phyloP scores from a whole-genome alignment of 2,113 vertebrate species.

The Mugil cephalus region DNA sequence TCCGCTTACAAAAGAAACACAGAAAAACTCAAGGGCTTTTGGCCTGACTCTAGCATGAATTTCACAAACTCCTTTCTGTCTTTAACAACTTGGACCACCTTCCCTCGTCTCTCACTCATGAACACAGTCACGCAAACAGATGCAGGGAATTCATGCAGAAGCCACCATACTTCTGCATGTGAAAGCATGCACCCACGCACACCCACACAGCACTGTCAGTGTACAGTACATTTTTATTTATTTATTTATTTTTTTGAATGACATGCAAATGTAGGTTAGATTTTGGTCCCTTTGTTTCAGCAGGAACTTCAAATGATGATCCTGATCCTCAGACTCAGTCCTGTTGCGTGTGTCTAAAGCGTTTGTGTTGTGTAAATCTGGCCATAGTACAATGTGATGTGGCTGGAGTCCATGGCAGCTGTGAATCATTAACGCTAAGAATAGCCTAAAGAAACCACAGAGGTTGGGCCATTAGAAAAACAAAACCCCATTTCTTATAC shows the following conservation, averaged over 20 bases:
- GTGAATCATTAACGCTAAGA: constrained; percentile 51
- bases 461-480: constrained; percentile 45
- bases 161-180: constrained; percentile 44
- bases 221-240: constrained; percentile 35
- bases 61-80: constrained; percentile 37
- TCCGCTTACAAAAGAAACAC: constrained; percentile 66
- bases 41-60: constrained; percentile 45
- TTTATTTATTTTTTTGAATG: constrained; percentile 15
- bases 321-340: constrained; percentile 57
- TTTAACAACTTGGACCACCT: constrained; percentile 16
- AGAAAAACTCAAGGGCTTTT: constrained; percentile 49
- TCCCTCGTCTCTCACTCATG: neutral
- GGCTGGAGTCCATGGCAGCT: constrained; percentile 49
- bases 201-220: constrained; percentile 36
- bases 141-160: constrained; percentile 43
- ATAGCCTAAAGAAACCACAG: constrained; percentile 40
- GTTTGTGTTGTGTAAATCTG: constrained; percentile 41
- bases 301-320: constrained; percentile 55
- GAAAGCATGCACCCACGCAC: constrained; percentile 54
- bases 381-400: constrained; percentile 37
- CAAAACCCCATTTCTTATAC: constrained; percentile 54
- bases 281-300: constrained; percentile 69
- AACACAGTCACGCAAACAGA: constrained; percentile 11
- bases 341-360: constrained; percentile 44
- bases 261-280: constrained; percentile 51